Evolutionary conservation across 2,888 invertebrate genomes (phyloP).

Genomic region (Oxycera nigricornis): DNA sequence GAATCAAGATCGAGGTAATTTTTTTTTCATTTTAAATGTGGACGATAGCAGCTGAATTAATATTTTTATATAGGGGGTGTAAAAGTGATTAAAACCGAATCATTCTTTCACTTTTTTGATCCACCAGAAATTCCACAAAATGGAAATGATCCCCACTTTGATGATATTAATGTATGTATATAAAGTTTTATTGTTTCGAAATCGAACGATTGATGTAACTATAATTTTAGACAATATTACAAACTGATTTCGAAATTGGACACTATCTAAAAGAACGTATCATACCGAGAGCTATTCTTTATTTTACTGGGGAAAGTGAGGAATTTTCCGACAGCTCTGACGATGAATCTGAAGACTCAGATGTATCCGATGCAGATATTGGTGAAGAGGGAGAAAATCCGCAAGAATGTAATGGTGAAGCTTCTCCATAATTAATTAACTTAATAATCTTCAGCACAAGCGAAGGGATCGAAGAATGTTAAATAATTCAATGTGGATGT

Average conservation of each 20-base stretch:
- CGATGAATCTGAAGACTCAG: conserved; percentile 55
- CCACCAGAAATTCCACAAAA: conserved; percentile 67
- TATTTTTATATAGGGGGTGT: neutral
- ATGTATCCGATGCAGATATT: conserved; percentile 70
- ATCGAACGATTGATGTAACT: neutral
- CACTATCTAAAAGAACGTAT: conserved; percentile 96
- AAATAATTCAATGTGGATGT: too few species aligned
- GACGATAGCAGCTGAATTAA: neutral
- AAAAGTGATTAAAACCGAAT: conserved; percentile 63
- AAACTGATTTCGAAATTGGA: conserved; percentile 95
- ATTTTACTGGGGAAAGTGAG: conserved; percentile 88
- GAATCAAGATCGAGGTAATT: conserved; percentile 30
- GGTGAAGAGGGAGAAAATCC: conserved; percentile 60
- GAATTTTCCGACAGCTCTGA: conserved; percentile 56
- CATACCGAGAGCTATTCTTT: conserved; percentile 92
- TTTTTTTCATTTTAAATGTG: neutral
- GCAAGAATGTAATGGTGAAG: conserved; percentile 48
- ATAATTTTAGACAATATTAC: conserved; percentile 49
- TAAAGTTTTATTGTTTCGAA: neutral
- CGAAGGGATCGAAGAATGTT: too few species aligned
- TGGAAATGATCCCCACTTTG: conserved; percentile 53
- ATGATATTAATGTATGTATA: conserved; percentile 52
- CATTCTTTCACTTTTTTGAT: conserved; percentile 91
- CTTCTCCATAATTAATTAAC: conserved; percentile 31
- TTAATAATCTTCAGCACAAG: too few species aligned